These are phyloP conservation scores for Fukomys damarensis DNA, from an alignment of 2,113 vertebrate species.

Conservation along the genomic window DNA sequence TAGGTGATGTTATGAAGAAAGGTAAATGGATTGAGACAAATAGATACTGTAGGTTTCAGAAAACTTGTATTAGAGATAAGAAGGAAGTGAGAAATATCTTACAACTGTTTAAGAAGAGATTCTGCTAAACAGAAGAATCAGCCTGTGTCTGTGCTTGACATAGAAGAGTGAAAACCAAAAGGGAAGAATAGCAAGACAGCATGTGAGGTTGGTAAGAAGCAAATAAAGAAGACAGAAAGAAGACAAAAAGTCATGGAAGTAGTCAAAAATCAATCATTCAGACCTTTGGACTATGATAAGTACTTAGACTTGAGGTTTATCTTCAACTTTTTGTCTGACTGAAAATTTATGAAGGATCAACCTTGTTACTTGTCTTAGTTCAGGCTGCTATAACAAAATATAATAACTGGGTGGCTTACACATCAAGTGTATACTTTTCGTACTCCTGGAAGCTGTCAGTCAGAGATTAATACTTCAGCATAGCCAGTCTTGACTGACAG, in stretches of 20 bases:
- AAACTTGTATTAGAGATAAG: neutral
- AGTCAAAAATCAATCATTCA: neutral
- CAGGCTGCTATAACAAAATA: neutral
- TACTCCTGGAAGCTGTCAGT: neutral
- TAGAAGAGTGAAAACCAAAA: neutral
- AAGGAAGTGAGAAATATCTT: neutral
- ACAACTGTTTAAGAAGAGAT: neutral
- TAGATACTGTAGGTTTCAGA: neutral
- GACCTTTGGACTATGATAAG: neutral
- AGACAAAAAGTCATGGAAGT: neutral
- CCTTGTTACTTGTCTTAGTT: neutral
- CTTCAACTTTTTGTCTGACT: neutral
- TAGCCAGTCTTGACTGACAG: neutral
- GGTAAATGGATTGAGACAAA: neutral
- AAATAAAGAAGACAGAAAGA: neutral
- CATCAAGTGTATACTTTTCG: neutral
- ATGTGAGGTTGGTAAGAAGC: neutral
- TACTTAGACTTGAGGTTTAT: neutral
- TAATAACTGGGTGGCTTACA: neutral
- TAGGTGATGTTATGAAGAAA: neutral
- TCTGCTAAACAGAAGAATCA: neutral
- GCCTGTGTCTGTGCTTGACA: neutral
- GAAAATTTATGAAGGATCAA: neutral
- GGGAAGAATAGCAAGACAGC: no score
- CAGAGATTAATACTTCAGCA: rapidly evolving